Conservation (phyloP, 2,113 vertebrate genomes). For the Mustela lutreola region DNA sequence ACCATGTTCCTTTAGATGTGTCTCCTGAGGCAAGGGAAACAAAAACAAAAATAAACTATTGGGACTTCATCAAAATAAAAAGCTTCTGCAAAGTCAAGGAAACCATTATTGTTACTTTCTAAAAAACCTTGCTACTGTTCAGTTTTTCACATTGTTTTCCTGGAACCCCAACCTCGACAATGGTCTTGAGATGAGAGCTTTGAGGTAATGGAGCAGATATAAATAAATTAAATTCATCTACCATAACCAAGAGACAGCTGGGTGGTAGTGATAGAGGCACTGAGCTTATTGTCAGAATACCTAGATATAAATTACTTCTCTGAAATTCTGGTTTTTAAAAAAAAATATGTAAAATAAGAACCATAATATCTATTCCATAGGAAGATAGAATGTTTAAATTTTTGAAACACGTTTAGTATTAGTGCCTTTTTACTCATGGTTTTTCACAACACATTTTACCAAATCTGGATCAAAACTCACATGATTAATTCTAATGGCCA, state of each 20-base stretch:
- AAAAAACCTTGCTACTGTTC: not conserved
- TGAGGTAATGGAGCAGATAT: conserved; percentile 35
- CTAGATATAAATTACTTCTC: conserved; percentile 4
- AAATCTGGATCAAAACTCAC: not conserved
- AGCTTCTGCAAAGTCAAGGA: not conserved
- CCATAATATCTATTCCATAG: not conserved
- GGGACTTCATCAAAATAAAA: not conserved
- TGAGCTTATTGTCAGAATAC: not conserved
- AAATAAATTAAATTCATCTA: conserved; percentile 65
- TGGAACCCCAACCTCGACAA: not conserved
- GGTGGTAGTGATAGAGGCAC: not conserved
- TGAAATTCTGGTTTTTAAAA: not conserved
- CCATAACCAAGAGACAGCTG: conserved; percentile 29
- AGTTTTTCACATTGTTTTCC: conserved; percentile 34
- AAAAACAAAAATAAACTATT: not conserved
- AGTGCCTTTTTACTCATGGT: not conserved
- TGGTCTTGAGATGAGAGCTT: not conserved
- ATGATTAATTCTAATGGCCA: not conserved
- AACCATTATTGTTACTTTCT: not conserved
- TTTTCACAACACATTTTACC: not conserved
- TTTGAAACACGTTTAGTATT: conserved; percentile 7
- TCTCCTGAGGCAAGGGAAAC: not conserved
- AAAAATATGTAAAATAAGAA: conserved; percentile 6
- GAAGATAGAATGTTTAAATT: not conserved
- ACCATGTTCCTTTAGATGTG: not conserved